Conservation (phyloP, 2,888 invertebrate genomes). For the Malachius bipustulatus region DNA sequence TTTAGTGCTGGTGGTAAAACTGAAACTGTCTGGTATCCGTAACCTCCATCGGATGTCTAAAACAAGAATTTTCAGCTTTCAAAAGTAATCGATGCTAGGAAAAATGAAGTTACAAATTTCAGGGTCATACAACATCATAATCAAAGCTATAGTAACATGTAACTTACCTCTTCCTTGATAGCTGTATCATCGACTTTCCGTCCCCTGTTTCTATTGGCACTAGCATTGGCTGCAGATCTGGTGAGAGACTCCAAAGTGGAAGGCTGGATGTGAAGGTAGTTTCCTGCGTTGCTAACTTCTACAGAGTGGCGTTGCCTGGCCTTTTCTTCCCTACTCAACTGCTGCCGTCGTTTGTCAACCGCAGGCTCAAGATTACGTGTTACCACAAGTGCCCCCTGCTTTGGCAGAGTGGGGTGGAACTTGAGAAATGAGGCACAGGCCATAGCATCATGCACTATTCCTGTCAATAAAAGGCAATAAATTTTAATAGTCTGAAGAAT, state of each 20-base stretch:
- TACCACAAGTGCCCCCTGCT: constrained; percentile 64
- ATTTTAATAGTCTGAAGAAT: no score
- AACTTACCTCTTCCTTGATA: constrained; percentile 44
- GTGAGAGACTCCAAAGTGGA: constrained; percentile 66
- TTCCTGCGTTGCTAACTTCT: constrained; percentile 59
- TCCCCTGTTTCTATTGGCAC: constrained; percentile 49
- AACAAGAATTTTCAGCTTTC: no score
- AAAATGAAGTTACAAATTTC: no score
- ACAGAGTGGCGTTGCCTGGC: constrained; percentile 77
- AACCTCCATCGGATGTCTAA: no score
- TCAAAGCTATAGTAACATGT: no score
- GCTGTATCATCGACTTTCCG: constrained; percentile 26
- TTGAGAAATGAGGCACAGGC: constrained; percentile 94
- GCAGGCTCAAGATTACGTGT: constrained; percentile 42
- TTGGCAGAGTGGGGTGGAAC: constrained; percentile 79
- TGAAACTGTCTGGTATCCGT: constrained; percentile 49
- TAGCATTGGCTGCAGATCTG: constrained; percentile 67
- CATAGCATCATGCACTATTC: constrained; percentile 95
- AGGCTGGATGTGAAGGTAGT: constrained; percentile 67
- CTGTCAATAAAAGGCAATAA: no score
- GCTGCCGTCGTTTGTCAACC: constrained; percentile 38
- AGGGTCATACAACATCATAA: no score
- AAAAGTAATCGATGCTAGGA: no score
- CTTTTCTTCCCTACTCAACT: constrained; percentile 46
- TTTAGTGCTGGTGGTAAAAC: constrained; percentile 79